Evolutionary conservation across 2,113 vertebrate species (phyloP), one percentile per base, ranked within the genome.

Genomic region (Onychorhynchus coronatus): DNA sequence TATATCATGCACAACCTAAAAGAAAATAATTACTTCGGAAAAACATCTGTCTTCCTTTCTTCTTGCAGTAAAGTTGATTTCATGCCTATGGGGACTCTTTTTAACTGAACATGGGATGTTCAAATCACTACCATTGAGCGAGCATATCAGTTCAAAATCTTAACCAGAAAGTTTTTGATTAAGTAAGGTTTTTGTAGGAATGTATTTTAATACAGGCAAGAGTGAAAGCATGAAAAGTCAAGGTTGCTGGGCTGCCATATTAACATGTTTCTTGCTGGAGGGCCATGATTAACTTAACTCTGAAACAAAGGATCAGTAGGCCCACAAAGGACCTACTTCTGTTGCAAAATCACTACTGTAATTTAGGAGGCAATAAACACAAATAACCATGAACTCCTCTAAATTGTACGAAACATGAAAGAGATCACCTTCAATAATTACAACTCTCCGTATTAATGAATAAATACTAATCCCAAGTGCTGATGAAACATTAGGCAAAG

Each of bases 21-120:
- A 65, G 73, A 92, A 97, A 97, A 96, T 41, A 94, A 95, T 41
- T 56, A 15, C n/a, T 49, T 59, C 4, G 25, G 35, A 71, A 66
- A 78, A 67, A 28, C 2, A 49, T 13, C 19, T 89, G 16, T 80
- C 71, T 55, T 79, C 41, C 68, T 82, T 91, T 80, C 83, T 88
- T 91, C 70, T 95, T 76, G 86, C 3, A 42, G 52, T 68, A 86
- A 22, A 88, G 62, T 31, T 95, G 56, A 94, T 80, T 93, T 93
- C 86, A 91, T 47, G 46, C 53, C 65, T 53, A 28, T 44, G 19
- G 59, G 91, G 50, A 39, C 67, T 52, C 24, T 1, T 42, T 93
- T 80, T 47, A 66, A 67, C 23, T 56, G 30, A 20, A 44, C 9
- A 18, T 6, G 9, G 24, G 14, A 72, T 63, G 28, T 66, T 84